Evolutionary conservation across 2,113 vertebrate genomes (phyloP).

Genomic region (Prochilodus magdalenae): DNA sequence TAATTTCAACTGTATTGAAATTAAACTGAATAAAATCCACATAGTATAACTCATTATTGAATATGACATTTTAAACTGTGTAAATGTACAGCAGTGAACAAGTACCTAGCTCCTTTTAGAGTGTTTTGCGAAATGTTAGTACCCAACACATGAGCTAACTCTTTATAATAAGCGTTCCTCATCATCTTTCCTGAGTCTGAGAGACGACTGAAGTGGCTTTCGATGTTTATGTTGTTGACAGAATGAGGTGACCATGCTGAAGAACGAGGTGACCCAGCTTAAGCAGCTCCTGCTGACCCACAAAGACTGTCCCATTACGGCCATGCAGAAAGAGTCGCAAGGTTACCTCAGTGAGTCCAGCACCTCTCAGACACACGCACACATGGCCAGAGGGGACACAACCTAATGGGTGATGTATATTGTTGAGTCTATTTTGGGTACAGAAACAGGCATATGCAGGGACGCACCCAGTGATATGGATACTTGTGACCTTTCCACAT

Average conservation of each 20-base stretch:
- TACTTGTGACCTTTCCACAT: conserved; percentile 68
- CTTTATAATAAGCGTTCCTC: neutral
- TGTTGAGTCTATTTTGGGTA: conserved; percentile 8
- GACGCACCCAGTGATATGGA: conserved; percentile 65
- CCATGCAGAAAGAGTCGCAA: conserved; percentile 99
- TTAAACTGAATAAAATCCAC: no score
- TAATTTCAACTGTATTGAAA: no score
- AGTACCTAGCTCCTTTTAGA: no score
- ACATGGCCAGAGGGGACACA: conserved; percentile 10
- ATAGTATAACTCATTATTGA: neutral
- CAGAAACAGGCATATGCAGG: conserved; percentile 22
- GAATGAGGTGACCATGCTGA: conserved; percentile 99
- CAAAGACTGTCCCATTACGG: conserved; percentile 99
- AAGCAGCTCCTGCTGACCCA: conserved; percentile 98
- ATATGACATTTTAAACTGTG: no score
- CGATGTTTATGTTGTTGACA: conserved; percentile 64
- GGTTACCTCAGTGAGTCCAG: conserved; percentile 97
- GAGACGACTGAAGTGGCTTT: conserved; percentile 7
- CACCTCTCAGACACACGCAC: conserved; percentile 36
- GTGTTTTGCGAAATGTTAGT: no score
- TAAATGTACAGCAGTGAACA: no score
- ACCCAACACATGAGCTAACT: neutral
- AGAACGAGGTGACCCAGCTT: conserved; percentile 98
- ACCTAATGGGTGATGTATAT: conserved; percentile 9
- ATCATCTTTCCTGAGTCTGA: neutral